Base-by-base conservation (phyloP, 2,113 vertebrate species). In the Picathartes gymnocephalus region DNA sequence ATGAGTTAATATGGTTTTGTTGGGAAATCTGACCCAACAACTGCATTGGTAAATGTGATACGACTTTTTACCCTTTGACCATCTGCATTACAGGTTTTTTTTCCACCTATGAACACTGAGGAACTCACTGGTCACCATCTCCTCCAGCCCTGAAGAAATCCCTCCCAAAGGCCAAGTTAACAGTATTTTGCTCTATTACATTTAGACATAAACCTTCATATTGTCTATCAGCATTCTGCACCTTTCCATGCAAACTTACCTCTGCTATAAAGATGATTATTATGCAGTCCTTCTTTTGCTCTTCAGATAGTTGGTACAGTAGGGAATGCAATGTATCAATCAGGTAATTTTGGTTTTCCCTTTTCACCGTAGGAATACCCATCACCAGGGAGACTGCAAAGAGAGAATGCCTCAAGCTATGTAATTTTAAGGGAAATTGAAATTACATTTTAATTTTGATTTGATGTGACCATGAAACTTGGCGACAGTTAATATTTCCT, bases 251-350 rank as follows among this genome's bases (percentile, higher is more conserved):
- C 27, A 78, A 31, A 76, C 97, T 27, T 86, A 99, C 99, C 97
- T 99, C 99, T 15, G 98, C 98, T 31, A 99, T 79, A n/a, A 99
- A 98, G 93, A 99, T 16, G 16, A 99, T 95, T 86, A 99, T 98
- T 62, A 99, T 27, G 1, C 98, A 98, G 76, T 99, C 98, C 4
- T 85, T 62, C 90, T 97, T 96, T 74, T 99, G 97, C 7, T 96
- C 50, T 15, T 92, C 70, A 13, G 98, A 97, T 70, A 99, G 97
- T 53, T 97, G 95, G 10, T 83, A 98, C 56, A 99, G 81, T 20
- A 99, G 62, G 39, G 98, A 99, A 68, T 83, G 95, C 88, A 99
- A 83, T 0, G 99, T 99, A 82, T 77, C 97, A 57, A 98, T 94
- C 95, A 99, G 97, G 96, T 99, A 99, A 88, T 85, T 98, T 25